These are phyloP conservation scores for Equus quagga DNA, from an alignment of 2,113 vertebrate genomes.

Conservation along the genomic window DNA sequence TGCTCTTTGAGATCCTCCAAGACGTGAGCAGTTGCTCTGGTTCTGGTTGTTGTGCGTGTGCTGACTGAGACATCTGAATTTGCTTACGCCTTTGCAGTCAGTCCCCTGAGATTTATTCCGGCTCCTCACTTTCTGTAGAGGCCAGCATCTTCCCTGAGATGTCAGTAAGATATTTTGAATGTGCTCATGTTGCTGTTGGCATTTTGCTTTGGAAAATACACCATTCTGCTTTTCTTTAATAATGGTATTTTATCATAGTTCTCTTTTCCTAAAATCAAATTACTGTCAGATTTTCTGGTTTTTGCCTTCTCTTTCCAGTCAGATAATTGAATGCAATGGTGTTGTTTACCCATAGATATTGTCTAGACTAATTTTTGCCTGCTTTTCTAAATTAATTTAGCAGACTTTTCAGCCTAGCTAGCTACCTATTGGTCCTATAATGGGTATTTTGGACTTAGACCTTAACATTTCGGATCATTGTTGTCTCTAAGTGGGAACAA, in stretches of 20 bases:
- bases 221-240: constrained; percentile 41
- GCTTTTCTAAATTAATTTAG: constrained; percentile 61
- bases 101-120: neutral
- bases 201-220: constrained; percentile 59
- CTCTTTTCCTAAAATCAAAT: constrained; percentile 67
- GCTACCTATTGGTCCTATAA: neutral
- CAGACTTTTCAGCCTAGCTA: neutral
- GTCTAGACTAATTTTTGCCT: constrained; percentile 39
- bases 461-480: constrained; percentile 31
- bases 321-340: constrained; percentile 51
- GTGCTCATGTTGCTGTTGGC: constrained; percentile 19
- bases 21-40: neutral
- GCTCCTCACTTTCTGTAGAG: neutral
- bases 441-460: neutral
- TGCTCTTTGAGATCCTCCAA: neutral
- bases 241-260: constrained; percentile 48
- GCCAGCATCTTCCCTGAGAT: neutral
- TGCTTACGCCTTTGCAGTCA: neutral
- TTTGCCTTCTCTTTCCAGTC: constrained; percentile 2
- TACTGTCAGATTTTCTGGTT: constrained; percentile 11
- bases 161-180: constrained; percentile 41
- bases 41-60: neutral
- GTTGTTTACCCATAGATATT: constrained; percentile 46
- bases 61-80: neutral
- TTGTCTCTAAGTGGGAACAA: neutral